Conservation (phyloP, 1,140 invertebrate species). For the Lordiphosa stackelbergi region DNA sequence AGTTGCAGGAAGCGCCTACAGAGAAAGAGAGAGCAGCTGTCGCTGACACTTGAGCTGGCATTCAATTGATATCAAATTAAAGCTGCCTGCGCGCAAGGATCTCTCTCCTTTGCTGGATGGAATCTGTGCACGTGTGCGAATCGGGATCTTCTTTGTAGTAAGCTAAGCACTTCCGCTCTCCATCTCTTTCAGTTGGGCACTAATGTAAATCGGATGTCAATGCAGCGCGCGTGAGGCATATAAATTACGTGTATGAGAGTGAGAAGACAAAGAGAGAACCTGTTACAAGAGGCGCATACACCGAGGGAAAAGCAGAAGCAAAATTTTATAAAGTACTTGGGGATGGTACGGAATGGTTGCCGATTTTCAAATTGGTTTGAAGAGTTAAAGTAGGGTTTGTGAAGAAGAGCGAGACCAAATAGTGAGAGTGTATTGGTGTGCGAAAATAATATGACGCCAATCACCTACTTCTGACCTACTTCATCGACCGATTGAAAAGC, state of each 20-base stretch:
- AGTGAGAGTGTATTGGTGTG: too few relatives aligned
- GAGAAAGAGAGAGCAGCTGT: constrained; percentile 41
- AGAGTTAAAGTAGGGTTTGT: too few relatives aligned
- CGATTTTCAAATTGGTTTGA: too few relatives aligned
- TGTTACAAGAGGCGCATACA: constrained; percentile 59
- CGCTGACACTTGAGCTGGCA: constrained; percentile 60
- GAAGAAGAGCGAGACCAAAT: too few relatives aligned
- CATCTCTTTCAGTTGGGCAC: constrained; percentile 12
- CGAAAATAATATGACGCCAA: too few relatives aligned
- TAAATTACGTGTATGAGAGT: constrained; percentile 57
- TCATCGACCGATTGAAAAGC: too few relatives aligned
- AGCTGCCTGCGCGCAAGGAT: constrained; percentile 7
- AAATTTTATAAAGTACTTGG: too few relatives aligned
- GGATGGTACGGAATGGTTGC: too few relatives aligned
- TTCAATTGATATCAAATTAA: constrained; percentile 64
- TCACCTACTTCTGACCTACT: too few relatives aligned
- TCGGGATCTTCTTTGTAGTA: constrained; percentile 2
- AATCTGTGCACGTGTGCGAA: constrained; percentile 35
- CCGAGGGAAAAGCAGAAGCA: constrained; percentile 1
- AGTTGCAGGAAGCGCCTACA: constrained; percentile 71
- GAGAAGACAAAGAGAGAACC: constrained; percentile 44
- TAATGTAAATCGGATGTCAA: constrained; percentile 77
- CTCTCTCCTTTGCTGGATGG: constrained; percentile 1
- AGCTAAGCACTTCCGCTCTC: constrained; percentile 11
- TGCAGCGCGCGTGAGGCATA: constrained; percentile 73